A percentile compares a stretch with the other conserved stretches of the same genome.
Conservation (phyloP, 2,888 invertebrate genomes). For the Barypeithes pellucidus region DNA sequence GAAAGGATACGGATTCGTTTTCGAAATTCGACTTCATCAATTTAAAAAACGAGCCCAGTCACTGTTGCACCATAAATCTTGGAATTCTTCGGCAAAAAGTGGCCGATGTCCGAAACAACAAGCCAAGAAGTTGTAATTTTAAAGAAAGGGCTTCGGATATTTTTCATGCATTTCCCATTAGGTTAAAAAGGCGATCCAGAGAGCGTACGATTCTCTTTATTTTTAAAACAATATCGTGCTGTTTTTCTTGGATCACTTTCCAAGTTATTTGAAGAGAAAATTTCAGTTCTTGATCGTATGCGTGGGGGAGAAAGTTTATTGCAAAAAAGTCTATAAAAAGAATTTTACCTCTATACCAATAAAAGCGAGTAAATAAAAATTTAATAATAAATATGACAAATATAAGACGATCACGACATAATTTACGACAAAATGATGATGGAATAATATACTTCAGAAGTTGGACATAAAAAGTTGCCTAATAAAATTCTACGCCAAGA, state of each 20-base stretch:
- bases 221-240: too few relatives aligned
- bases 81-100: constrained; percentile 26
- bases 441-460: constrained; percentile 31
- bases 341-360: neutral
- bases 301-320: neutral
- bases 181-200: too few relatives aligned
- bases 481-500: constrained; percentile 35
- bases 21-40: constrained; percentile 44
- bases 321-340: neutral
- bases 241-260: too few relatives aligned
- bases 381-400: constrained; percentile 7
- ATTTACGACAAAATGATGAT: constrained; percentile 20
- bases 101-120: constrained; percentile 25
- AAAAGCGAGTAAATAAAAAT: neutral
- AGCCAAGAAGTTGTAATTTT: constrained; percentile 17
- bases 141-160: too few relatives aligned
- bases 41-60: constrained; percentile 49
- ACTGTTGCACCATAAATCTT: constrained; percentile 60
- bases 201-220: too few relatives aligned
- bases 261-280: too few relatives aligned
- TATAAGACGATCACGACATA: neutral
- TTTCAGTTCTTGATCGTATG: too few relatives aligned
- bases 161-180: too few relatives aligned
- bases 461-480: constrained; percentile 35
- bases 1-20: constrained; percentile 39